phyloP scores from a whole-genome alignment of 2,888 invertebrate species.

The Conchocele bisecta region DNA sequence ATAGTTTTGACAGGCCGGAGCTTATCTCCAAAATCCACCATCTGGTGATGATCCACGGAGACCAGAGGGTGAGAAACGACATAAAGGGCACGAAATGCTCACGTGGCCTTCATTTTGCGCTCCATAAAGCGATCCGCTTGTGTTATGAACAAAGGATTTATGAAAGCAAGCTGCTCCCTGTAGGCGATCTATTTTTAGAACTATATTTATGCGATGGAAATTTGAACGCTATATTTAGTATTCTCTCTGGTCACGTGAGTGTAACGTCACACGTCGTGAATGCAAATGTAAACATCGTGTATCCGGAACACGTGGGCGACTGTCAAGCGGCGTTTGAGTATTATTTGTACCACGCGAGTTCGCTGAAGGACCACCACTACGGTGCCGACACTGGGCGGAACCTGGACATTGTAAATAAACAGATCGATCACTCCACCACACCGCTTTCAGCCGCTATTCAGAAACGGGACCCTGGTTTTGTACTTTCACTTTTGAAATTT shows the following conservation, averaged over 20 bases:
- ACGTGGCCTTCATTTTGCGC: constrained; percentile 24
- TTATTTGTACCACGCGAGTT: constrained; percentile 53
- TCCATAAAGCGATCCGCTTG: constrained; percentile 50
- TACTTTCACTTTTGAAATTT: constrained; percentile 53
- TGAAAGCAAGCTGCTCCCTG: constrained; percentile 54
- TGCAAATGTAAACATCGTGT: constrained; percentile 48
- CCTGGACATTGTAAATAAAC: constrained; percentile 46
- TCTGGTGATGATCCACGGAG: constrained; percentile 39
- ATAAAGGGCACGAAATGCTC: constrained; percentile 14
- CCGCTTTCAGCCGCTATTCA: constrained; percentile 59
- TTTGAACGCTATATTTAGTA: constrained; percentile 61
- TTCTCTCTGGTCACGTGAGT: constrained; percentile 49
- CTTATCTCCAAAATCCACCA: constrained; percentile 54
- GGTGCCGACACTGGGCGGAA: not conserved
- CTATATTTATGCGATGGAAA: constrained; percentile 59
- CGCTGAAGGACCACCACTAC: not conserved
- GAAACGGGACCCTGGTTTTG: constrained; percentile 57
- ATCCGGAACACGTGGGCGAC: constrained; percentile 43
- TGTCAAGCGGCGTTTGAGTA: constrained; percentile 54
- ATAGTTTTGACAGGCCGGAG: constrained; percentile 38
- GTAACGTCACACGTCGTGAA: constrained; percentile 31
- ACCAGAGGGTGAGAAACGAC: constrained; percentile 16
- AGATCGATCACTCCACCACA: constrained; percentile 49
- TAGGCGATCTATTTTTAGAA: constrained; percentile 59
- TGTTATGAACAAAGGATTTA: constrained; percentile 56